phyloP scores from a whole-genome alignment of 2,888 invertebrate species.

The Meliscaeva auricollis region DNA sequence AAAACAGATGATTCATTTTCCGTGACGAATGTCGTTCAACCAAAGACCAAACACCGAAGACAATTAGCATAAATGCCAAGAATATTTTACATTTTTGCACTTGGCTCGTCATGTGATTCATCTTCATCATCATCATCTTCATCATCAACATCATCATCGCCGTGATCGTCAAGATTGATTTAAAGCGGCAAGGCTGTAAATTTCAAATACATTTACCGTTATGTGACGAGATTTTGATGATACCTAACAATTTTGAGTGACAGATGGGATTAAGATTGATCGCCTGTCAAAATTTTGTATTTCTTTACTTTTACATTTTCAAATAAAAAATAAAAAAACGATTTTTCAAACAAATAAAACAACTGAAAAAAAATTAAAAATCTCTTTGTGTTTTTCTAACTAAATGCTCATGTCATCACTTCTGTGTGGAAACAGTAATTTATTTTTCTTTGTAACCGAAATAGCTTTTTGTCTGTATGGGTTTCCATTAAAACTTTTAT shows the following conservation, averaged over 20 bases:
- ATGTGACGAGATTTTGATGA: slow-evolving; percentile 49
- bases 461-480: slow-evolving; percentile 41
- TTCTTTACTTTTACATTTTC: slow-evolving; percentile 29
- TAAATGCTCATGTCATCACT: slow-evolving; percentile 31
- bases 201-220: slow-evolving; percentile 8
- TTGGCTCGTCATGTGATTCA: slow-evolving; percentile 56
- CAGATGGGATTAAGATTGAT: slow-evolving; percentile 55
- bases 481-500: slow-evolving; percentile 33
- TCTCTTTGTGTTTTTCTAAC: slow-evolving; percentile 47
- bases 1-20: slow-evolving; percentile 65
- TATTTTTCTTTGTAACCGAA: slow-evolving; percentile 53
- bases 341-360: slow-evolving; percentile 7
- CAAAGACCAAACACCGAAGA: slow-evolving; percentile 35
- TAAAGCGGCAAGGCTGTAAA: slow-evolving; percentile 5
- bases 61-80: slow-evolving; percentile 68
- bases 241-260: slow-evolving; percentile 41
- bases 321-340: slow-evolving; percentile 26
- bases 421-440: slow-evolving; percentile 48
- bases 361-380: not conserved
- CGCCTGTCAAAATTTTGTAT: slow-evolving; percentile 40
- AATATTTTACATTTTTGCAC: slow-evolving; percentile 62
- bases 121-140: slow-evolving; percentile 20
- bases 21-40: slow-evolving; percentile 69
- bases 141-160: not conserved
- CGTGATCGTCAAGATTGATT: not conserved